These are phyloP conservation scores for Stigmatopora nigra DNA, from an alignment of 2,113 vertebrate species.

Conservation along the genomic window DNA sequence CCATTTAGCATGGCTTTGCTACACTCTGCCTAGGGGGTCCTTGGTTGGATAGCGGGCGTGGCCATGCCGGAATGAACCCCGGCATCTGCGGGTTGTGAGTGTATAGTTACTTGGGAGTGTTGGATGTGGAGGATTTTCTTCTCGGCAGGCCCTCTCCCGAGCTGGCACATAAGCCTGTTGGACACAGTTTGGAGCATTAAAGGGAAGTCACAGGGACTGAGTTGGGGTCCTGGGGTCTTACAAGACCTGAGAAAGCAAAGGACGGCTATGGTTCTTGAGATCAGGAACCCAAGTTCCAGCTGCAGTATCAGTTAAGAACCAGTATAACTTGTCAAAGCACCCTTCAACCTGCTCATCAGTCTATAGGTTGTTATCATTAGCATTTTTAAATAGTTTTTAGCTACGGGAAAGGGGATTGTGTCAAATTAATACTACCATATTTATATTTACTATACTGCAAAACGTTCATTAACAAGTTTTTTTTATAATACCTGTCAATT, in stretches of 20 bases:
- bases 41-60: conserved; percentile 39
- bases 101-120: conserved; percentile 32
- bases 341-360: neutral
- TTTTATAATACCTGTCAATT: no score
- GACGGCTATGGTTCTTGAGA: conserved; percentile 73
- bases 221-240: conserved; percentile 59
- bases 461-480: no score
- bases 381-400: neutral
- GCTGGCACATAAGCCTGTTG: conserved; percentile 71
- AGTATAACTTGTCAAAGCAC: neutral
- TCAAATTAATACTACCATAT: neutral
- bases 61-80: conserved; percentile 40
- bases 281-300: conserved; percentile 60
- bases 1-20: conserved; percentile 66
- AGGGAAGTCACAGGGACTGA: conserved; percentile 53
- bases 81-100: conserved; percentile 45
- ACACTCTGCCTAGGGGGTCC: conserved; percentile 51
- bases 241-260: conserved; percentile 59
- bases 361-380: neutral
- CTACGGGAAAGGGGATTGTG: neutral
- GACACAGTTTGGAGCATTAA: conserved; percentile 67
- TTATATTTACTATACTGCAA: no score
- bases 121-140: conserved; percentile 58
- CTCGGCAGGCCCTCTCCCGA: conserved; percentile 62
- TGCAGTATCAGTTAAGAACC: conserved; percentile 46